Evolutionary conservation across 1,140 invertebrate genomes (phyloP), one percentile per base, ranked within the genome.

Genomic region (Anastatus disparis): DNA sequence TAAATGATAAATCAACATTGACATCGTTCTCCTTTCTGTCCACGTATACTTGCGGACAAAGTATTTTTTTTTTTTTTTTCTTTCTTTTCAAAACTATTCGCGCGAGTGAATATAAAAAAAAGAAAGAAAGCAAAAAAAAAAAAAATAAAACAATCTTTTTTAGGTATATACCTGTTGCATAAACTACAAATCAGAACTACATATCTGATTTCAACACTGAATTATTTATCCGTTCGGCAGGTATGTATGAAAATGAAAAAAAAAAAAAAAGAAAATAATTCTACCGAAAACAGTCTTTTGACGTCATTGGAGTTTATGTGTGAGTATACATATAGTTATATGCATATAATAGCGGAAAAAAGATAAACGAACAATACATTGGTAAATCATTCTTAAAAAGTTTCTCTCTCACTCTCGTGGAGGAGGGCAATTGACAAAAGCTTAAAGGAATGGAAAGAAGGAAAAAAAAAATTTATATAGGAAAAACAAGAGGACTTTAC

Each of bases 141-240:
- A n/a, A n/a, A n/a, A n/a, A n/a, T n/a, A n/a, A n/a, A n/a, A n/a
- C n/a, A n/a, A n/a, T n/a, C n/a, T n/a, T n/a, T n/a, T n/a, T n/a
- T n/a, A n/a, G n/a, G n/a, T n/a, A n/a, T 56, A 10, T 17, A 46
- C 27, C n/a, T 7, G 48, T 40, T 64, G 31, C 62, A 24, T 7
- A 52, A 17, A 40, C 44, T 42, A 26, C 31, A 53, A 24, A 63
- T 31, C n/a, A 12, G 2, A 53, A 15, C 27, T 12, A 3, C 48
- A 35, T 64, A 64, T 52, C 62, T 12, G 48, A 53, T 64, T 64
- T 64, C 46, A 24, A 29, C 46, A 20, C 29, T 52, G 62, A 10
- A 53, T 64, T 64, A 64, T 53, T 64, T 64, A 52, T 22, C 20
- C 44, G 59, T 22, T 15, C 27, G 44, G 29, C 13, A 22, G 8